These are phyloP conservation scores for Lagodon rhomboides DNA, from an alignment of 2,797 vertebrate species.

Conservation along the genomic window DNA sequence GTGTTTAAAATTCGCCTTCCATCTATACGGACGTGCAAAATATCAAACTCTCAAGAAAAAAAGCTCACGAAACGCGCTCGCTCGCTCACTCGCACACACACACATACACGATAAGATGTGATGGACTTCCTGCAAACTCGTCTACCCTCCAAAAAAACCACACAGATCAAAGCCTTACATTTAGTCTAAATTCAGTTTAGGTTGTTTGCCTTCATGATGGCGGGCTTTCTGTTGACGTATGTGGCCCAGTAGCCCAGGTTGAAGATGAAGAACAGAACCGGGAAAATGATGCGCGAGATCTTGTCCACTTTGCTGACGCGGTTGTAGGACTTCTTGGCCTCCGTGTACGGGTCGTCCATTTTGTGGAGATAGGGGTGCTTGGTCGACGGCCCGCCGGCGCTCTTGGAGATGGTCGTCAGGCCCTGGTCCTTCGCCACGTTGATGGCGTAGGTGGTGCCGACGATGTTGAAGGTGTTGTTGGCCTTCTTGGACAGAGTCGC, in stretches of 20 bases:
- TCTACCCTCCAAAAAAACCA: constrained; percentile 48
- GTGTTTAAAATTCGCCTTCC: constrained; percentile 62
- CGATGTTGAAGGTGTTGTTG: constrained; percentile 98
- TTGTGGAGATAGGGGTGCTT: constrained; percentile 83
- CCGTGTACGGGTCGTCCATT: constrained; percentile 91
- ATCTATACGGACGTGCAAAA: constrained; percentile 76
- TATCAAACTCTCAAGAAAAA: constrained; percentile 77
- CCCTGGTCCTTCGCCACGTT: constrained; percentile 94
- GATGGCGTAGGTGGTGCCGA: constrained; percentile 96
- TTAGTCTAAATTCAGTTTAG: constrained; percentile 87
- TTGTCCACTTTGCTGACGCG: constrained; percentile 99
- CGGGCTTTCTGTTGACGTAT: constrained; percentile 96
- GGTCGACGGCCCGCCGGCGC: constrained; percentile 79
- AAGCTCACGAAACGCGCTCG: constrained; percentile 42
- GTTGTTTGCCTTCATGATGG: constrained; percentile 94
- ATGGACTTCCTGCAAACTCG: constrained; percentile 73
- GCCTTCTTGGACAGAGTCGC: constrained; percentile 94
- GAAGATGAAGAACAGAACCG: constrained; percentile 98
- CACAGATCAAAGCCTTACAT: constrained; percentile 48
- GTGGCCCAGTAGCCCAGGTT: constrained; percentile 99
- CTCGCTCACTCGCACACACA: constrained; percentile 6
- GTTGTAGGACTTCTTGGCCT: constrained; percentile 97
- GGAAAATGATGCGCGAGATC: constrained; percentile 99
- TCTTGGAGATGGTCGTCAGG: constrained; percentile 94
- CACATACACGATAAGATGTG: constrained; percentile 64